Evolutionary conservation across 2,797 vertebrate species (phyloP).

Genomic region (Knipowitschia caucasica): DNA sequence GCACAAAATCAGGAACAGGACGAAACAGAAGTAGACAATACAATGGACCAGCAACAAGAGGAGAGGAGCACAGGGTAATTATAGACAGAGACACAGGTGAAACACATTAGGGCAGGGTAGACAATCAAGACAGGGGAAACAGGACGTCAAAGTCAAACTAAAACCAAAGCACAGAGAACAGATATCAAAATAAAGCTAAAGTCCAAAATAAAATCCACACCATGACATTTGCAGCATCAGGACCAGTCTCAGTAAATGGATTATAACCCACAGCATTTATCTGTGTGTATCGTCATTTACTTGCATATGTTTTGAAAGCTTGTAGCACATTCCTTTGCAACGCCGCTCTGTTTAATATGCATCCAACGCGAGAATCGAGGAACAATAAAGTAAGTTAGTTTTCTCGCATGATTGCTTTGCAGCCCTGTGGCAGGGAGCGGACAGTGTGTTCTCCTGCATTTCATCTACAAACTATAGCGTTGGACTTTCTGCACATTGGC

Average conservation of each 20-base stretch:
- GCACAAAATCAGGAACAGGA: too few species aligned
- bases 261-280: background rate
- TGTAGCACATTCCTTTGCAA: background rate
- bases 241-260: background rate
- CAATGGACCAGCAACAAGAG: too few species aligned
- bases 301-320: background rate
- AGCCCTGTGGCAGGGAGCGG: background rate
- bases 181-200: background rate
- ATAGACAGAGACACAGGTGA: too few species aligned
- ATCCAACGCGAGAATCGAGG: background rate
- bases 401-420: background rate
- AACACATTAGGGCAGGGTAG: too few species aligned
- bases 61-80: too few species aligned
- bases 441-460: background rate
- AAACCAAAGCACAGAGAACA: too few species aligned
- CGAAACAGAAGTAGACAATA: too few species aligned
- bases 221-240: too few species aligned
- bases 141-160: too few species aligned
- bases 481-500: background rate
- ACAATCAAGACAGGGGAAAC: too few species aligned
- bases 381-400: background rate
- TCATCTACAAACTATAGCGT: background rate
- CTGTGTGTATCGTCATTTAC: background rate
- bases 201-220: background rate
- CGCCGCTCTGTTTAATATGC: background rate